Conservation (phyloP, 2,888 invertebrate species). For the Exocentrus adspersus region DNA sequence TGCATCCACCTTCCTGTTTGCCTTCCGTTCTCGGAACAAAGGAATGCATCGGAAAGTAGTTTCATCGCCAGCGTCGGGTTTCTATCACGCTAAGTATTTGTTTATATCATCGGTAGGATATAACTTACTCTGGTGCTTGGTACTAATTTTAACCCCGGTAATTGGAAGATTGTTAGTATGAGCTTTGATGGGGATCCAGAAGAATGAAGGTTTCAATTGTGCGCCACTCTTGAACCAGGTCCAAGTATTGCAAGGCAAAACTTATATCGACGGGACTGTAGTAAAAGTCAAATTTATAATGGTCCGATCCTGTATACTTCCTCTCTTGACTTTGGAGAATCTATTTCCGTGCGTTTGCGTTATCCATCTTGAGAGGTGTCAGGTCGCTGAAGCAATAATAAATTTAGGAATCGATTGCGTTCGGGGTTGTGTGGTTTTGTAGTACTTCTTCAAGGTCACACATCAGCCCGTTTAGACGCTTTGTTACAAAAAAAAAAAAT, state of each 20-base stretch:
- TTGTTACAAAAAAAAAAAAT: no score
- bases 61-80: slow-evolving; percentile 13
- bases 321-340: background rate
- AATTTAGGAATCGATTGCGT: background rate
- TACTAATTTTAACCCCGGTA: slow-evolving; percentile 5
- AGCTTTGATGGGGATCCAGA: background rate
- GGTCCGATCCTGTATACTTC: background rate
- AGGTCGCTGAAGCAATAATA: background rate
- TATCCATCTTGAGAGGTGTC: background rate
- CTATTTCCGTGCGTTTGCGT: background rate
- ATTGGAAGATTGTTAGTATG: background rate
- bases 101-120: slow-evolving; percentile 23
- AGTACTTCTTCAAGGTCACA: background rate
- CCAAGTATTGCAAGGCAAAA: background rate
- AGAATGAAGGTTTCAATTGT: background rate
- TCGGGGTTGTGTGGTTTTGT: background rate
- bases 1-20: slow-evolving; percentile 22
- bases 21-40: slow-evolving; percentile 17
- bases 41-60: slow-evolving; percentile 13
- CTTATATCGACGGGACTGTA: background rate
- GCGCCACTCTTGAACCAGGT: background rate
- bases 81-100: slow-evolving; percentile 22
- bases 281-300: background rate
- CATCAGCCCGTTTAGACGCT: no score
- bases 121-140: slow-evolving; percentile 4